Base-by-base conservation (phyloP, 2,113 vertebrate genomes). In the Gymnogyps californianus region DNA sequence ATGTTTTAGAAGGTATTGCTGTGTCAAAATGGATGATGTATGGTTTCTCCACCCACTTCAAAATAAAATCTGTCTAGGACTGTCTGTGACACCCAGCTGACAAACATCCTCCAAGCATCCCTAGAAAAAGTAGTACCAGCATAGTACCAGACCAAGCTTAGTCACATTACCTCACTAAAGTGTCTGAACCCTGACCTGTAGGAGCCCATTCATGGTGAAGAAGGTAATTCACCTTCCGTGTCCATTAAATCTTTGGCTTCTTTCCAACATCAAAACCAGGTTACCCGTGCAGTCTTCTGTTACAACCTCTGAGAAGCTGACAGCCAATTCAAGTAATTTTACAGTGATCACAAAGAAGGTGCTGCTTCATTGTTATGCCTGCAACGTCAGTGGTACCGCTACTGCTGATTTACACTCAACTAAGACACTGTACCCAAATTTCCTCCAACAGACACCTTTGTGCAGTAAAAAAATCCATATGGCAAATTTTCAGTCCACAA, bases 131-230 rank as follows among this genome's bases (percentile, higher is more conserved):
- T 7, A 26, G 9, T 80, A 81, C 42, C n/a, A 58, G 21, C 24
- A 20, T 40, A 38, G 38, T 38, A 38, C 38, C 38, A 38, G 38
- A 38, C 38, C 38, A 84, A 67, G 8, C 5, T 93, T 85, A 77
- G 66, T 51, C 83, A 47, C 55, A 62, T 81, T 79, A 66, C 12
- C 20, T 72, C 31, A 38, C 57, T 95, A 86, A 96, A 64, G 36
- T 78, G 47, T 88, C 80, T 95, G 91, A 96, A 89, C 92, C 22
- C 66, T 95, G 85, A 92, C 80, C 84, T 49, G 29, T 15, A 67
- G 54, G 25, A 89, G 11, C 13, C 51, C 38, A 11, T 93, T 90
- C 29, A 42, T 6, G 6, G 26, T 13, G 18, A 87, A 54, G 31
- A 87, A 89, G 40, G 55, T 40, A 90, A 55, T 89, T 92, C 44